Conservation (phyloP, 2,797 vertebrate genomes). For the Enteromius paludinosus region DNA sequence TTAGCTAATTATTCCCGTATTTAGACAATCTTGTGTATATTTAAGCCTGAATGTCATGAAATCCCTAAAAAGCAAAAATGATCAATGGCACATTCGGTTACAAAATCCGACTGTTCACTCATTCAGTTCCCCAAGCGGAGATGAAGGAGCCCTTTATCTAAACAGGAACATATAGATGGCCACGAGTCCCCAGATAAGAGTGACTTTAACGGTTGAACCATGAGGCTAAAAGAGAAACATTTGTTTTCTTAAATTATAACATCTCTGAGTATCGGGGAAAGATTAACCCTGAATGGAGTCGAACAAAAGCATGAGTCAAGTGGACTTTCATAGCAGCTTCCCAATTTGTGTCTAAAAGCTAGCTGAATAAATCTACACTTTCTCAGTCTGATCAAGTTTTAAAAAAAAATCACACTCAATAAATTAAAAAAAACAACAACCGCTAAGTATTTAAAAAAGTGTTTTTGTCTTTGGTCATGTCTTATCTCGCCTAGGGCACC, state of each 20-base stretch:
- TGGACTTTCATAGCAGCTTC: slow-evolving; percentile 1
- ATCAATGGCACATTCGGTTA: slow-evolving; percentile 37
- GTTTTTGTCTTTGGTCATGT: background rate
- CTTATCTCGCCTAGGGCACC: background rate
- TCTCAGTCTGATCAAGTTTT: background rate
- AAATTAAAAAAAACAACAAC: background rate
- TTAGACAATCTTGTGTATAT: background rate
- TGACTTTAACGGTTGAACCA: slow-evolving; percentile 41
- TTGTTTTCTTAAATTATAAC: slow-evolving; percentile 70
- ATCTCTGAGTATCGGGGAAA: slow-evolving; percentile 35
- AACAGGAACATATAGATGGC: slow-evolving; percentile 56
- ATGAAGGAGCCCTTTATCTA: slow-evolving; percentile 57
- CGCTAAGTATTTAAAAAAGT: background rate
- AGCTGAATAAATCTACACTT: background rate
- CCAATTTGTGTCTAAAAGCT: background rate
- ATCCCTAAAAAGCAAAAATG: slow-evolving; percentile 21
- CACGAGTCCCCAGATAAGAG: slow-evolving; percentile 40
- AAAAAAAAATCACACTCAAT: too few relatives aligned
- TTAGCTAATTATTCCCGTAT: background rate
- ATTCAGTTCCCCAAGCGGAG: slow-evolving; percentile 30
- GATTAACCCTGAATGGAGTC: slow-evolving; percentile 22
- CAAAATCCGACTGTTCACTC: slow-evolving; percentile 58
- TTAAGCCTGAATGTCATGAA: background rate
- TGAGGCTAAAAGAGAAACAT: slow-evolving; percentile 65
- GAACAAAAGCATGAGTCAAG: slow-evolving; percentile 3